Base-by-base conservation (phyloP, 2,113 vertebrate genomes). In the Eptesicus fuscus region DNA sequence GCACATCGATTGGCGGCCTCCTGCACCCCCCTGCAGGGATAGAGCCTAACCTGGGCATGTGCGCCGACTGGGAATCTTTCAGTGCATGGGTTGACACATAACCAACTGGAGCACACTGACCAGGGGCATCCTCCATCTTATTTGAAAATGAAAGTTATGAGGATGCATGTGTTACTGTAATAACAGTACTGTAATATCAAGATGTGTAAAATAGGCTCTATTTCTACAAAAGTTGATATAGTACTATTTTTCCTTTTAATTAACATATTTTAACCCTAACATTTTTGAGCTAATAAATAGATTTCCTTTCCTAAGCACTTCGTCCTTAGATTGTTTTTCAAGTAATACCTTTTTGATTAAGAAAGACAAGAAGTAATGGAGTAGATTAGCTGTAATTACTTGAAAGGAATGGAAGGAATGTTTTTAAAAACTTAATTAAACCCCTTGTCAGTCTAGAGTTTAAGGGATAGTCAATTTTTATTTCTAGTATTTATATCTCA, bases 391-490 rank as follows among this genome's bases (percentile, higher is more conserved):
- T 92, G 32, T 95, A 97, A 83, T 96, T 96, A 76, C 86, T 88
- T 97, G 85, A 96, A 91, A 96, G 80, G 95, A 96, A 96, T 94
- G 93, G 76, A 93, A 94, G 80, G 96, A 97, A 97, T 97, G 95
- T 96, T 94, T 96, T 84, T 92, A 56, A 83, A 96, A 90, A 87
- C 59, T 91, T 96, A 95, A 96, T 97, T 95, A 91, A 96, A 25
- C n/a, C 28, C 56, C 76, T 96, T 96, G 95, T 96, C 93, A 95
- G 28, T 95, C 94, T 97, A 74, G 91, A 84, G 53, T 83, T 88
- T 37, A 71, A 86, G 87, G 28, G 40, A 79, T 83, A 89, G 78
- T 88, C 83, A 82, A 30, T 90, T 93, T 83, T 92, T 80, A 70
- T 93, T 96, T 80, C 77, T 96, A 56, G 42, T 53, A 63, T 67